A percentile compares a stretch with the other conserved stretches of the same genome.
phyloP scores from a whole-genome alignment of 2,888 invertebrate species.

The Ischnus inquisitorius region DNA sequence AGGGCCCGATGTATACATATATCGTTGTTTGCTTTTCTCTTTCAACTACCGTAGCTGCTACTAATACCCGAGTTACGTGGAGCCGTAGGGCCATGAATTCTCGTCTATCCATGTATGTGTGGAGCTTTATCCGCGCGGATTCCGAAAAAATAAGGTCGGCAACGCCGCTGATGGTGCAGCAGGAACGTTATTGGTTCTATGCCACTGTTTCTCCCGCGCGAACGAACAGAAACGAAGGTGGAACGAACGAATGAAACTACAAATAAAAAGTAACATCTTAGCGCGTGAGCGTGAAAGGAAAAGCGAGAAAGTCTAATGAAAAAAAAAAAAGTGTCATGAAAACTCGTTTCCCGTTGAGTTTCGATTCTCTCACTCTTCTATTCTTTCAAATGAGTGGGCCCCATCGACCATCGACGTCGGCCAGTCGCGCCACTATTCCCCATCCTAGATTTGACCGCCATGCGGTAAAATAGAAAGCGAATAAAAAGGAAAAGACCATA shows the following conservation, averaged over 20 bases:
- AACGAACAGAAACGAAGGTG: not conserved
- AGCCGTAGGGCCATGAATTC: conserved; percentile 26
- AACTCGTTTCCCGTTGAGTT: conserved; percentile 44
- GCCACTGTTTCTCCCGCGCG: conserved; percentile 6
- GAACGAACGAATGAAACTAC: not conserved
- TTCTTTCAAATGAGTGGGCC: conserved; percentile 13
- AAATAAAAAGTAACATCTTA: conserved; percentile 42
- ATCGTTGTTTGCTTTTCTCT: conserved; percentile 6
- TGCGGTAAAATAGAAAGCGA: conserved; percentile 40
- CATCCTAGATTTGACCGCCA: conserved; percentile 33
- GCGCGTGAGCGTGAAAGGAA: conserved; percentile 39
- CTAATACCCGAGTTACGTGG: not conserved
- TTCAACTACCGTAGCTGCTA: not conserved
- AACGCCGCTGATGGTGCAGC: conserved; percentile 40
- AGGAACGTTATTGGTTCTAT: conserved; percentile 50
- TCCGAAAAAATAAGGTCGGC: conserved; percentile 32
- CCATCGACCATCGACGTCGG: conserved; percentile 54
- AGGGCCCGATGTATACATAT: not conserved
- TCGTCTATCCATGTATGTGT: conserved; percentile 1
- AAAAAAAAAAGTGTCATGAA: conserved; percentile 29
- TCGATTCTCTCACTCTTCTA: not conserved
- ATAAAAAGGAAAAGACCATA: conserved; percentile 23
- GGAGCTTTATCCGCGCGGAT: conserved; percentile 12
- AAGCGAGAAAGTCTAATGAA: conserved; percentile 36
- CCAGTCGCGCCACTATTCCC: conserved; percentile 30